Conservation (phyloP, 1,140 invertebrate genomes). For the Calephelis nemesis region DNA sequence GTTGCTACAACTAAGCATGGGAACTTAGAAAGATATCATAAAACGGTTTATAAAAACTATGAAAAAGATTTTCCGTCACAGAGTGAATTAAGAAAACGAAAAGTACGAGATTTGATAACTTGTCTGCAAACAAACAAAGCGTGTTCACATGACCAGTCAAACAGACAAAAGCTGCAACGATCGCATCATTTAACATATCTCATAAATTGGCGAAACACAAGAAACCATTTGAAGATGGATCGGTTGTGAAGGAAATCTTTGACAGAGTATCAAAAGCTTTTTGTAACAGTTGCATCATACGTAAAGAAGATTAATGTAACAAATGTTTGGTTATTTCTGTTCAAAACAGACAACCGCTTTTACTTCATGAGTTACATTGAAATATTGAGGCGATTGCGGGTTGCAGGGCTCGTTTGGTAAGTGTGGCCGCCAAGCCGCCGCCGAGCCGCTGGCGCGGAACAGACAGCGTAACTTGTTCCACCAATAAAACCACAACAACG, state of each 20-base stretch:
- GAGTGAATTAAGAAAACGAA: neutral
- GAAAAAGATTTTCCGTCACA: neutral
- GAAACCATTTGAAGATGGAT: slow-evolving; percentile 2
- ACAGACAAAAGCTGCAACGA: slow-evolving; percentile 7
- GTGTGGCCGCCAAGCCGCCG: no score
- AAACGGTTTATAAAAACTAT: neutral
- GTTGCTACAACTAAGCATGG: neutral
- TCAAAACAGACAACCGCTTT: no score
- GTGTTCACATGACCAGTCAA: neutral
- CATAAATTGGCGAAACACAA: slow-evolving; percentile 12
- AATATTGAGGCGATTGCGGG: no score
- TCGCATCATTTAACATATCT: slow-evolving; percentile 2
- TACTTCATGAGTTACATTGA: no score
- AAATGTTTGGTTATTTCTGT: no score
- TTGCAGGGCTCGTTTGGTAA: no score
- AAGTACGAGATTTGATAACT: neutral
- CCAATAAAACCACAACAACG: no score
- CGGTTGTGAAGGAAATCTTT: slow-evolving; percentile 4
- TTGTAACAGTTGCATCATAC: no score
- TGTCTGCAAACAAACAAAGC: neutral
- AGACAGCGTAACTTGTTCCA: no score
- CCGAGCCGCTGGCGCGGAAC: no score
- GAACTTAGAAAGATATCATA: neutral
- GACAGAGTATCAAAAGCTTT: no score
- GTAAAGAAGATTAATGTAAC: no score